Percentiles rank a stretch among this genome's conserved stretches.
Evolutionary conservation across 2,888 invertebrate species (phyloP).

Genomic region (Campoletis raptor): DNA sequence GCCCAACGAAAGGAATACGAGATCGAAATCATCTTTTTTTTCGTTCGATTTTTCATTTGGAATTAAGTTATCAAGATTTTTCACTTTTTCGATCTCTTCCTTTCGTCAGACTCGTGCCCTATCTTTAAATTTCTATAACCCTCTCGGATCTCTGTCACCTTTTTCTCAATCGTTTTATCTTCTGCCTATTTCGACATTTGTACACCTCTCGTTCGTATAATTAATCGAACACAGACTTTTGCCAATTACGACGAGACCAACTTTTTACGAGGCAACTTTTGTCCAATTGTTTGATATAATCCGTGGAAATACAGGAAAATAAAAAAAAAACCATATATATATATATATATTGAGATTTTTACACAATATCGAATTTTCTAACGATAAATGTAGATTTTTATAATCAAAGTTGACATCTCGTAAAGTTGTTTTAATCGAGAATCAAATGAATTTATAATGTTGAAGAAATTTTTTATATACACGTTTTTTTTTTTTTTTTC

Average conservation of each 20-base stretch:
- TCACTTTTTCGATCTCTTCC: slow-evolving; percentile 24
- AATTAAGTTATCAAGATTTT: neutral
- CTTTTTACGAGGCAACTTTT: slow-evolving; percentile 1
- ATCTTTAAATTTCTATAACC: slow-evolving; percentile 1
- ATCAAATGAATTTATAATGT: slow-evolving; percentile 12
- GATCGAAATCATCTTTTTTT: slow-evolving; percentile 19
- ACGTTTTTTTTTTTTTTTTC: slow-evolving; percentile 5
- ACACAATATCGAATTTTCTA: slow-evolving; percentile 32
- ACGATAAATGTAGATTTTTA: slow-evolving; percentile 54
- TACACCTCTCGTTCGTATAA: slow-evolving; percentile 10
- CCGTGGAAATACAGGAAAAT: neutral
- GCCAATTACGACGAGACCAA: slow-evolving; percentile 19
- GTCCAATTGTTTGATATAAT: slow-evolving; percentile 13
- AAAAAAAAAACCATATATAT: neutral
- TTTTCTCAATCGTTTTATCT: slow-evolving; percentile 6
- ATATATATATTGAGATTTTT: slow-evolving; percentile 14
- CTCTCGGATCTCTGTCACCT: neutral
- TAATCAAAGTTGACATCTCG: slow-evolving; percentile 6
- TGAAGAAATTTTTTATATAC: neutral
- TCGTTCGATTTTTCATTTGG: neutral
- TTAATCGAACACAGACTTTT: neutral
- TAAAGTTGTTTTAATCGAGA: neutral
- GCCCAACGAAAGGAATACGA: slow-evolving; percentile 52
- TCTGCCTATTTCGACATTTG: neutral
- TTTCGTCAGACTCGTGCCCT: slow-evolving; percentile 48